A percentile compares a stretch with the other conserved stretches of the same genome.
phyloP scores from a whole-genome alignment of 2,888 invertebrate species.

The Camponotus fellah region DNA sequence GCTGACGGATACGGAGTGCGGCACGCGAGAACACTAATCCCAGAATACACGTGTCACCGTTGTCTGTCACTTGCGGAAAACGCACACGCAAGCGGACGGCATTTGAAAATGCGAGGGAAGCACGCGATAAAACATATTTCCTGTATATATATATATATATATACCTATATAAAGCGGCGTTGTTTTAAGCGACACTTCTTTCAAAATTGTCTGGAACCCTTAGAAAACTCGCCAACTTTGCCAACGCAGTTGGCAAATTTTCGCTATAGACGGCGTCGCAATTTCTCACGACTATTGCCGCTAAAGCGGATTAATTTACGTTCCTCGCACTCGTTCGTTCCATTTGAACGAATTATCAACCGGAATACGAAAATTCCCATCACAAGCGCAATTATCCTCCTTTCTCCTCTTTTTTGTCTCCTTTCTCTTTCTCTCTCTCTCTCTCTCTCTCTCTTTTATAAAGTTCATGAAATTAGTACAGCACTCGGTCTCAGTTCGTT shows the following conservation, averaged over 20 bases:
- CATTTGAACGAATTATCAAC: slow-evolving; percentile 44
- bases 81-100: slow-evolving; percentile 43
- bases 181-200: slow-evolving; percentile 32
- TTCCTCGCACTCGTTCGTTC: slow-evolving; percentile 19
- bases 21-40: slow-evolving; percentile 51
- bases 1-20: slow-evolving; percentile 30
- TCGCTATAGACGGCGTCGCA: slow-evolving; percentile 10
- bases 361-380: slow-evolving; percentile 40
- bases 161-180: not conserved
- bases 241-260: slow-evolving; percentile 4
- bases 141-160: not conserved
- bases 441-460: not conserved
- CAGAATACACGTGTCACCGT: slow-evolving; percentile 47
- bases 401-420: not conserved
- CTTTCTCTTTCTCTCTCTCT: not conserved
- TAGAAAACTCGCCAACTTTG: slow-evolving; percentile 31
- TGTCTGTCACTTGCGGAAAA: slow-evolving; percentile 50
- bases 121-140: slow-evolving; percentile 45
- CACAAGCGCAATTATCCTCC: slow-evolving; percentile 29
- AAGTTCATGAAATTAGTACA: slow-evolving; percentile 4
- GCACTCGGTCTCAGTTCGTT: slow-evolving; percentile 22
- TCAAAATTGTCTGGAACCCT: slow-evolving; percentile 12
- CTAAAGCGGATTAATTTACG: slow-evolving; percentile 48
- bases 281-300: slow-evolving; percentile 46
- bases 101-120: slow-evolving; percentile 41